Evolutionary conservation across 2,888 invertebrate genomes (phyloP), one percentile per base, ranked within the genome.

Genomic region (Endomychus coccineus): DNA sequence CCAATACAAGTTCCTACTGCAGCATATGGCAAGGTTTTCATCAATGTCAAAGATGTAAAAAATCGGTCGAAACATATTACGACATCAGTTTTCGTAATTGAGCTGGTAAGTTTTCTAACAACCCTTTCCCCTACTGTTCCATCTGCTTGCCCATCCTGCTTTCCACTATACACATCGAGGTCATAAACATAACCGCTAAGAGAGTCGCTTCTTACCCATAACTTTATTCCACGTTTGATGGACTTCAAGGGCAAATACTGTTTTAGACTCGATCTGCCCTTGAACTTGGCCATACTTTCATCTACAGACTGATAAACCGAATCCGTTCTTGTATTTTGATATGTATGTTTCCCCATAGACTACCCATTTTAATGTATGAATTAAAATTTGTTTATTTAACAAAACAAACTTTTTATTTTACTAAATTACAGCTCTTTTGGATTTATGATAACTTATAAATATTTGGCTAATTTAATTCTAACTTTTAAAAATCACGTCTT

Each of bases 81-180:
- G 10, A 29, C 13, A 22, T 35, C 10, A 11, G 3, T 11, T 9
- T 23, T 17, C 11, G n/a, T 15, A 15, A 13, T 21, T 17, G 27
- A 10, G 5, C 7, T 16, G 16, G 22, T 22, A 28, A 48, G 34
- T 42, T 48, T 45, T 32, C 30, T 41, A 36, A 46, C 43, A 35
- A 48, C 46, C 36, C 45, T 43, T 39, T 46, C 46, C 33, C 38
- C 52, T 36, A 54, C 33, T 12, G 45, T 46, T 29, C 44, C 46
- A 32, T 52, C 48, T 24, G 29, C 40, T 27, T 34, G 19, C 34
- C 36, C 36, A 31, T 38, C 14, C 22, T 44, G 41, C 46, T 47
- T 50, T 24, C 46, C 45, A 19, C 42, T 43, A 34, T 51, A 49
- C 15, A 52, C 39, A 32, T 52, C 34, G 30, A 27, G 42, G 32